Evolutionary conservation across 1,140 invertebrate genomes (phyloP).

Genomic region (Augochlora pura): DNA sequence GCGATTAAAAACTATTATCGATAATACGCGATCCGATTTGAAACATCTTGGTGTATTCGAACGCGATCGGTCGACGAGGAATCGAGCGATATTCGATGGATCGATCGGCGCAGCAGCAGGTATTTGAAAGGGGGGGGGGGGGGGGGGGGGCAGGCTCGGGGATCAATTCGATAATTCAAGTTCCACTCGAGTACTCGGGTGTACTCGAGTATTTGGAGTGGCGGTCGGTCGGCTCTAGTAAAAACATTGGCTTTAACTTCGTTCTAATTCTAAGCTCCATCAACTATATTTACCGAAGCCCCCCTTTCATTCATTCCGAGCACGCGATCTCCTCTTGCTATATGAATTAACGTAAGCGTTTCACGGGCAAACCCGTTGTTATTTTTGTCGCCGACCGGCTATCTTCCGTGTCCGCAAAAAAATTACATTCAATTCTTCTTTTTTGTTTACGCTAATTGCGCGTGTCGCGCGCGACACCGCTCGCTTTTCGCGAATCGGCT

Average conservation of each 20-base stretch:
- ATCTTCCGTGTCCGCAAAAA: conserved; percentile 36
- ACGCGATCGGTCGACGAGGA: no score
- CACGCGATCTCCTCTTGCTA: conserved; percentile 48
- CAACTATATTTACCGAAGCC: conserved; percentile 54
- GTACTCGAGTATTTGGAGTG: neutral
- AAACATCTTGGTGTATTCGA: no score
- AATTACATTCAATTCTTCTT: conserved; percentile 26
- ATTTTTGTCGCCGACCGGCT: conserved; percentile 37
- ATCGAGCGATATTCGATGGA: neutral
- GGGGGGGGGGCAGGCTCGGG: no score
- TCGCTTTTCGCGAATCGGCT: neutral
- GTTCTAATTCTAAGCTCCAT: conserved; percentile 56
- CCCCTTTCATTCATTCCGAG: conserved; percentile 53
- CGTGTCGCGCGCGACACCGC: no score
- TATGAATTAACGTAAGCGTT: conserved; percentile 45
- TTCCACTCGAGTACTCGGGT: neutral
- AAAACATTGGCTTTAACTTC: conserved; percentile 46
- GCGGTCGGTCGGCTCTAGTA: neutral
- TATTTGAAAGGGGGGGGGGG: no score
- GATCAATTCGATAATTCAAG: neutral
- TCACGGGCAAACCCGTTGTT: conserved; percentile 49
- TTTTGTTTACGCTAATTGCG: conserved; percentile 11
- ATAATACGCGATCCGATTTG: no score
- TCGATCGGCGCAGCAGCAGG: neutral
- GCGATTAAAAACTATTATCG: no score